Percentiles rank a stretch among this genome's conserved stretches.
Conservation (phyloP, 2,113 vertebrate genomes). For the Chionomys nivalis region DNA sequence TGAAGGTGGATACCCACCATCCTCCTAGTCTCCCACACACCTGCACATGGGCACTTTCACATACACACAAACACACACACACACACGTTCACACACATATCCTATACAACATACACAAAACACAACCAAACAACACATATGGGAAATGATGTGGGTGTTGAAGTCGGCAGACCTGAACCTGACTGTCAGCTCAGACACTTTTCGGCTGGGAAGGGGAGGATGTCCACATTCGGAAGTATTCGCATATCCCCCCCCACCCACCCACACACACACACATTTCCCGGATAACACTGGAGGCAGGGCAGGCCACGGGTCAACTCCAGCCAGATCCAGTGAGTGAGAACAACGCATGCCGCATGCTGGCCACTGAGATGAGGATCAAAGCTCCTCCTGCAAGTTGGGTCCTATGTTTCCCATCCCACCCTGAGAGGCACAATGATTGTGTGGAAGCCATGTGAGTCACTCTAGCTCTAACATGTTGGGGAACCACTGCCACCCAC, state of each 20-base stretch:
- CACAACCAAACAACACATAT: neutral
- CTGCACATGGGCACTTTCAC: neutral
- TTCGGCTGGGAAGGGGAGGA: fast-evolving
- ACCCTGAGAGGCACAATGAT: neutral
- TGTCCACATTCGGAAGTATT: fast-evolving
- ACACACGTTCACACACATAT: neutral
- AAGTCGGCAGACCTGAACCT: neutral
- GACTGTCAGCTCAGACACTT: neutral
- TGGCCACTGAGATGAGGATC: fast-evolving
- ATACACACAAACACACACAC: no score
- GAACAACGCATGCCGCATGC: neutral
- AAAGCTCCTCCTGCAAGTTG: neutral
- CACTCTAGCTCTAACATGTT: neutral
- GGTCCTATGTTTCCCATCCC: no score
- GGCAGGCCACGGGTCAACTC: fast-evolving
- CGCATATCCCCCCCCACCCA: fast-evolving
- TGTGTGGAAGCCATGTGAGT: neutral
- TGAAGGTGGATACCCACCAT: neutral
- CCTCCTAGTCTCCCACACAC: neutral
- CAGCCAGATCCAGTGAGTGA: neutral
- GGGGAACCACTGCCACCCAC: fast-evolving
- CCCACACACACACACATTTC: no score
- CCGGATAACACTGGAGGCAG: neutral
- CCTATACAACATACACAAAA: neutral
- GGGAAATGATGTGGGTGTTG: neutral